A percentile compares a stretch with the other conserved stretches of the same genome.
phyloP scores from a whole-genome alignment of 2,888 invertebrate species.

The Leucophenga maculata region DNA sequence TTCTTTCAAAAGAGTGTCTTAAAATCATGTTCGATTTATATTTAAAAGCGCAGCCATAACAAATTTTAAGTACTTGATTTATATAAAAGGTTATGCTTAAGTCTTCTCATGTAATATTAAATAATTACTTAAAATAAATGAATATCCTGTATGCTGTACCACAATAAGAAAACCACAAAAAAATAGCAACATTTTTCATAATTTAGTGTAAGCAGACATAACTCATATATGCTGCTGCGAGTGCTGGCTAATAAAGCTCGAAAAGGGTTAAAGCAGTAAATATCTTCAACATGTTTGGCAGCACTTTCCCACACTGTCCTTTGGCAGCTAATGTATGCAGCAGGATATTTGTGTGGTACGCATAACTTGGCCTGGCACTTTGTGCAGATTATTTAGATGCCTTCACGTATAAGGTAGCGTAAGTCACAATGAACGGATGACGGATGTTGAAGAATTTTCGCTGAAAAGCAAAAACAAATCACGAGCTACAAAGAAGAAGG shows the following conservation, averaged over 20 bases:
- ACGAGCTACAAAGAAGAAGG: neutral
- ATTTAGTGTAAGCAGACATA: conserved; percentile 10
- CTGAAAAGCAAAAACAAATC: conserved; percentile 16
- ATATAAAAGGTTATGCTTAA: too few species aligned
- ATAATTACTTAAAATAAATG: too few species aligned
- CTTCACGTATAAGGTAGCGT: neutral
- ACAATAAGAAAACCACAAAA: too few species aligned
- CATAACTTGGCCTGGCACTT: neutral
- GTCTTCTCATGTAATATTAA: too few species aligned
- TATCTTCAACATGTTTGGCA: too few species aligned
- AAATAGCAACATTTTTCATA: conserved; percentile 7
- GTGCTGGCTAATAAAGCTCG: neutral
- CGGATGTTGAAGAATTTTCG: conserved; percentile 10
- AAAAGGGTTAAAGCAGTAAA: conserved; percentile 17
- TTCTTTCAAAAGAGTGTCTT: too few species aligned
- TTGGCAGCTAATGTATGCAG: conserved; percentile 10
- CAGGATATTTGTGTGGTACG: conserved; percentile 7
- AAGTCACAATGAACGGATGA: too few species aligned
- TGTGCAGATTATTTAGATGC: conserved; percentile 4
- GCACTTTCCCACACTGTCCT: too few species aligned
- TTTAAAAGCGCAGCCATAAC: too few species aligned
- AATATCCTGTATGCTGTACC: too few species aligned
- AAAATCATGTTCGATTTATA: too few species aligned
- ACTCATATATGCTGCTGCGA: neutral
- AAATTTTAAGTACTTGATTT: too few species aligned